Conservation (phyloP, 2,888 invertebrate species). For the Megastigmus dorsalis region DNA sequence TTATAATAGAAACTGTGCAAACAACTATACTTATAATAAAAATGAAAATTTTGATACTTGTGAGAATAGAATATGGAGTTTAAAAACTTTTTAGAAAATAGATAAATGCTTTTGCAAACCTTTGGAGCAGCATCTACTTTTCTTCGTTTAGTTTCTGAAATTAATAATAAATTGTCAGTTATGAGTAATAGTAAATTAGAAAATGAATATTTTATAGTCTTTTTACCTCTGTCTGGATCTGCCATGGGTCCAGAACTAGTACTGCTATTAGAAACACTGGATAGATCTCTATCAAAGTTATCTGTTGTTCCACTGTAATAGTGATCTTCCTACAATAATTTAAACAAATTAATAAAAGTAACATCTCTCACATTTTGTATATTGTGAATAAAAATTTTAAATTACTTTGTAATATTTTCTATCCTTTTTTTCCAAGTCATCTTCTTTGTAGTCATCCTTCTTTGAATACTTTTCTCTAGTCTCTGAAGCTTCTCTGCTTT, state of each 20-base stretch:
- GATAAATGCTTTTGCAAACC: slow-evolving; percentile 79
- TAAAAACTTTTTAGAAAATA: background rate
- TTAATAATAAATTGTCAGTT: slow-evolving; percentile 26
- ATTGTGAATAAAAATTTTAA: slow-evolving; percentile 16
- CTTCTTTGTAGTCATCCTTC: slow-evolving; percentile 76
- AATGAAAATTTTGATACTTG: background rate
- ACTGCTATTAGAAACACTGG: slow-evolving; percentile 75
- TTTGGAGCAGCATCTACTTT: slow-evolving; percentile 88
- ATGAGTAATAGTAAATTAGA: too few species aligned
- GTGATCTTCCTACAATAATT: slow-evolving; percentile 75
- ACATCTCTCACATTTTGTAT: too few species aligned
- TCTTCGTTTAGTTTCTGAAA: slow-evolving; percentile 87
- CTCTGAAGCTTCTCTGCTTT: slow-evolving; percentile 72
- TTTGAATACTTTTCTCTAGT: slow-evolving; percentile 75
- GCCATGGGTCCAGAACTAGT: slow-evolving; percentile 72
- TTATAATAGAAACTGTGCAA: too few species aligned
- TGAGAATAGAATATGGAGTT: background rate
- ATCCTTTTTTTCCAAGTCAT: slow-evolving; percentile 78
- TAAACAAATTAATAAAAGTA: slow-evolving; percentile 16
- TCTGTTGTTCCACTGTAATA: slow-evolving; percentile 74
- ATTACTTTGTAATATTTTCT: slow-evolving; percentile 78
- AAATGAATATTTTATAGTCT: slow-evolving; percentile 22
- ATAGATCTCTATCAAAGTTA: slow-evolving; percentile 78
- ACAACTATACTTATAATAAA: too few species aligned
- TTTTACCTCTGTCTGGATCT: slow-evolving; percentile 76